Percentiles rank a stretch among this genome's conserved stretches.
phyloP scores from a whole-genome alignment of 2,888 invertebrate species.

The Malthinus seriepunctatus region DNA sequence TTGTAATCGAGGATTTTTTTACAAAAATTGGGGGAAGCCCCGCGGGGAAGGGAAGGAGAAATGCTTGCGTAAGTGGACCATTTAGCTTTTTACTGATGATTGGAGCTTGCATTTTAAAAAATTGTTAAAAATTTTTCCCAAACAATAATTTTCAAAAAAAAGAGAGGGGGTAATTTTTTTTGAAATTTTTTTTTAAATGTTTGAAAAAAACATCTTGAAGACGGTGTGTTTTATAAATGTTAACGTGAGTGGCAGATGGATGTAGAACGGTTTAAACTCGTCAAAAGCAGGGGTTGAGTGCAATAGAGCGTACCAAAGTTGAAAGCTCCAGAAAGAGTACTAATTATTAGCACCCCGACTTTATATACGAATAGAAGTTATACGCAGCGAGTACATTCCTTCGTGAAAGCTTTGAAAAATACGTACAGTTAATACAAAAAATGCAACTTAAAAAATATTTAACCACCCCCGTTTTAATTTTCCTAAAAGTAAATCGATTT shows the following conservation, averaged over 20 bases:
- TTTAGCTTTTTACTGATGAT: too few relatives aligned
- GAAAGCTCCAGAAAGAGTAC: constrained; percentile 48
- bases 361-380: constrained; percentile 24
- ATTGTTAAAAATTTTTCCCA: too few relatives aligned
- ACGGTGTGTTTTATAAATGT: constrained; percentile 3
- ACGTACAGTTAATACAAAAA: constrained; percentile 19
- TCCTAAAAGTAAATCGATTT: too few relatives aligned
- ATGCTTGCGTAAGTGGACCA: too few relatives aligned
- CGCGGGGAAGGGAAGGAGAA: too few relatives aligned
- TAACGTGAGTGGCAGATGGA: constrained; percentile 20
- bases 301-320: constrained; percentile 43
- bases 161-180: too few relatives aligned
- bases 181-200: not conserved
- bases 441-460: too few relatives aligned
- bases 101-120: too few relatives aligned
- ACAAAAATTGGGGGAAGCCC: too few relatives aligned
- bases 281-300: constrained; percentile 37
- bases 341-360: constrained; percentile 51
- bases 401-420: constrained; percentile 17
- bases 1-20: too few relatives aligned
- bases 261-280: constrained; percentile 25
- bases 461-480: too few relatives aligned
- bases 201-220: not conserved
- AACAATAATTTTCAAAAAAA: too few relatives aligned
- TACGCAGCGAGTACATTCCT: constrained; percentile 21